Percentiles rank a stretch among this genome's conserved stretches.
phyloP scores from a whole-genome alignment of 1,140 invertebrate genomes.

The Hylaeus anthracinus region DNA sequence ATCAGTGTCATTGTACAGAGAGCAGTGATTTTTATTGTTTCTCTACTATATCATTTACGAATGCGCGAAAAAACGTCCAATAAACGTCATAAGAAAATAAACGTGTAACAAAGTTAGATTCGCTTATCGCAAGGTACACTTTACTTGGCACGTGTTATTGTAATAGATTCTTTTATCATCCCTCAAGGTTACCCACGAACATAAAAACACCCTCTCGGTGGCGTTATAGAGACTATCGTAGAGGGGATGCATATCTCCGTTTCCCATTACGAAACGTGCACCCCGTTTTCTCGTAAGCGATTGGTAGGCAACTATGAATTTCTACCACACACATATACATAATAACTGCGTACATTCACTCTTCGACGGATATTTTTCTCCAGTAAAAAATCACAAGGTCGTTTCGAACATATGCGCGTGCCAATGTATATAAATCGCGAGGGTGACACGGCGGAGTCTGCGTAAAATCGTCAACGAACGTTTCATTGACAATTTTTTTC shows the following conservation, averaged over 20 bases:
- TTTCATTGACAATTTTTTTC: no score
- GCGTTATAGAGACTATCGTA: slow-evolving; percentile 15
- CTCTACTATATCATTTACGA: slow-evolving; percentile 35
- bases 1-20: slow-evolving; percentile 44
- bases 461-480: no score
- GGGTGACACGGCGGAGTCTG: not conserved
- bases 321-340: slow-evolving; percentile 43
- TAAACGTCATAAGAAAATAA: slow-evolving; percentile 50
- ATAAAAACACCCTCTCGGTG: slow-evolving; percentile 17
- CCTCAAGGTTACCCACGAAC: slow-evolving; percentile 22
- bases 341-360: slow-evolving; percentile 28
- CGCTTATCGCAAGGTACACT: slow-evolving; percentile 43
- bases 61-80: slow-evolving; percentile 45
- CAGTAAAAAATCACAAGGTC: slow-evolving; percentile 13
- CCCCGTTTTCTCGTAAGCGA: slow-evolving; percentile 19
- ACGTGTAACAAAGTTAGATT: slow-evolving; percentile 51
- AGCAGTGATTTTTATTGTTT: slow-evolving; percentile 63
- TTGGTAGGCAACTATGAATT: slow-evolving; percentile 17
- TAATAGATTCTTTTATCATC: slow-evolving; percentile 41
- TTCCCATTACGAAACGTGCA: not conserved
- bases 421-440: slow-evolving; percentile 28
- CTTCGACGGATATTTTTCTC: slow-evolving; percentile 15
- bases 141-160: slow-evolving; percentile 60
- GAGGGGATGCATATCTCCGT: not conserved
- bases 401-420: slow-evolving; percentile 36